These are phyloP conservation scores for Acanthis flammea DNA, from an alignment of 2,797 vertebrate genomes.

Conservation along the genomic window DNA sequence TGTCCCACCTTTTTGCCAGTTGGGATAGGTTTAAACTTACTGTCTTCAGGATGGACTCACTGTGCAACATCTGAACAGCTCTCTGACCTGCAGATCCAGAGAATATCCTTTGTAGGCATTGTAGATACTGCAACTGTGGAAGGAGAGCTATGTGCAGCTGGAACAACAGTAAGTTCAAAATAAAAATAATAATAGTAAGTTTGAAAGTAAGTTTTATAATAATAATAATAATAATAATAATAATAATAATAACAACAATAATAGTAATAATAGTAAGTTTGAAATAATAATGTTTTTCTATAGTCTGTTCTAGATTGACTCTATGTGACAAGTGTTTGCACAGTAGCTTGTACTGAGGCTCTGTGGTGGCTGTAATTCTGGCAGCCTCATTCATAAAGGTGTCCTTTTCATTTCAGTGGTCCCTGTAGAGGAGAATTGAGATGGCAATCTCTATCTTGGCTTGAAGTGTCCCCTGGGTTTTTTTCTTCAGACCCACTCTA, in stretches of 20 bases:
- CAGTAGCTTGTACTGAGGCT: background rate
- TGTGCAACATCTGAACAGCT: background rate
- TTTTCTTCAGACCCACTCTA: background rate
- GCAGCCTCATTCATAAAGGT: background rate
- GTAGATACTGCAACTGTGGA: background rate
- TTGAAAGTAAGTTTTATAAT: background rate
- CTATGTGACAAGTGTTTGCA: background rate
- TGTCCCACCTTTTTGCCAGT: background rate
- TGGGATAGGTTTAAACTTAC: background rate
- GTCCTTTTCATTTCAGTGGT: background rate
- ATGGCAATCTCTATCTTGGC: background rate
- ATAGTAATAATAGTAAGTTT: background rate
- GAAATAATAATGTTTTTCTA: background rate
- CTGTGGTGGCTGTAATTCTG: background rate
- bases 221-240: background rate
- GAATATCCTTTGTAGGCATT: background rate
- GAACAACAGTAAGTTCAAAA: background rate
- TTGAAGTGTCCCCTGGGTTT: background rate
- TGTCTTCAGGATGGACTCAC: background rate
- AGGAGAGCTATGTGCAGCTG: background rate
- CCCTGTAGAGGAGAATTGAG: background rate
- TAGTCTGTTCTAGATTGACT: background rate
- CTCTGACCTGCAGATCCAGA: background rate
- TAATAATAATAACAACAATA: no score
- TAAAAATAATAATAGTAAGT: background rate